phyloP scores from a whole-genome alignment of 53 echinoderm and acorn worm species.

The Stichopus horrens region DNA sequence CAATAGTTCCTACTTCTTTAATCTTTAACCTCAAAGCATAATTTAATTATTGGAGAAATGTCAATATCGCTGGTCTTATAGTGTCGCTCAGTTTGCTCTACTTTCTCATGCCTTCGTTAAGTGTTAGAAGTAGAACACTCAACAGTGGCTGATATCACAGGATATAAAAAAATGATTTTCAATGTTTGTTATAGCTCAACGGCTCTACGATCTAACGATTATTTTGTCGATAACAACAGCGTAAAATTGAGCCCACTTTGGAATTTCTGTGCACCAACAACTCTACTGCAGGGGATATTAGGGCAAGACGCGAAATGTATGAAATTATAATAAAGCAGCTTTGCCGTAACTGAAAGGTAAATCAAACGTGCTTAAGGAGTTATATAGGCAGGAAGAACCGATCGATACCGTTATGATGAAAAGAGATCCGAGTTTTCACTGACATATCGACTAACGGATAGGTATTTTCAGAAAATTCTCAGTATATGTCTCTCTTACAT shows the following conservation, averaged over 20 bases:
- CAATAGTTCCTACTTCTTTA: slow-evolving; percentile 1
- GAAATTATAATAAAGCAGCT: too few species aligned
- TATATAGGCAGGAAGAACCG: not conserved
- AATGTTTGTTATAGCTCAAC: too few species aligned
- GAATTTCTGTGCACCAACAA: too few species aligned
- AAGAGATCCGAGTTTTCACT: too few species aligned
- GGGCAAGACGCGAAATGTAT: too few species aligned
- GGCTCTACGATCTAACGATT: too few species aligned
- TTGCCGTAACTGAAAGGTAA: not conserved
- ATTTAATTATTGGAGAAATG: slow-evolving; percentile 20
- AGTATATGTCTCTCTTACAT: too few species aligned
- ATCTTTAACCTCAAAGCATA: slow-evolving; percentile 10
- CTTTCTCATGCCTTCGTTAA: not conserved
- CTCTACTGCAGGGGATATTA: too few species aligned
- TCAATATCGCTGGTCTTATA: not conserved
- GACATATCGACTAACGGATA: too few species aligned
- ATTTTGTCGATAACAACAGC: too few species aligned
- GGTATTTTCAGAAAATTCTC: too few species aligned
- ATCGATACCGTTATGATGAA: not conserved
- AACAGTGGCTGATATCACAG: not conserved
- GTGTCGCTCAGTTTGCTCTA: not conserved
- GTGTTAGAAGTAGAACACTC: not conserved
- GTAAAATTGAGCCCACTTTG: too few species aligned
- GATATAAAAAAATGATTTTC: not conserved
- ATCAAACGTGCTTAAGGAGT: not conserved